Evolutionary conservation across 2,888 invertebrate genomes (phyloP).

Genomic region (Andrena minutula): DNA sequence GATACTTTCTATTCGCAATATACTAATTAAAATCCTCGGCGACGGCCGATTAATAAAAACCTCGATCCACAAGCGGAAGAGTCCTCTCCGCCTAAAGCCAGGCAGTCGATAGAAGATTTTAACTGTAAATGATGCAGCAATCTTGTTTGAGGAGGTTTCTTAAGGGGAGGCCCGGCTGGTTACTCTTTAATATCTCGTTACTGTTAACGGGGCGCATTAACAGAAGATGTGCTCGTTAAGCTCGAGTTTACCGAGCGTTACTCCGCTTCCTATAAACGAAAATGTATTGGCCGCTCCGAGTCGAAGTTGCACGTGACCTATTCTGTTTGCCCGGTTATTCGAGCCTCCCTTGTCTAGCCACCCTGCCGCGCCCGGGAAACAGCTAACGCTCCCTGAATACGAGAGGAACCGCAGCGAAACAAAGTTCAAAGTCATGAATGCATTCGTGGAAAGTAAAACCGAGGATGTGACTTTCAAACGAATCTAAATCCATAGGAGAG

Average conservation of each 20-base stretch:
- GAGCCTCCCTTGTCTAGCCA: conserved; percentile 4
- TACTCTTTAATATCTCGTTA: conserved; percentile 31
- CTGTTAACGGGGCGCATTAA: conserved; percentile 18
- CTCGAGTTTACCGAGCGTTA: conserved; percentile 8
- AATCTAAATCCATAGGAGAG: no score
- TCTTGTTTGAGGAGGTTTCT: conserved; percentile 3
- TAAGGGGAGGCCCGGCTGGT: conserved; percentile 1
- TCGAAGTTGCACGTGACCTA: conserved; percentile 26
- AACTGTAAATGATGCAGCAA: not conserved
- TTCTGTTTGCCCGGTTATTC: conserved; percentile 25
- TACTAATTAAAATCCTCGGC: not conserved
- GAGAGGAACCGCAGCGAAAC: conserved; percentile 1
- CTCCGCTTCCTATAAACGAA: conserved; percentile 19
- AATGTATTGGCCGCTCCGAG: conserved; percentile 32
- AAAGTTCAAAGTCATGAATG: conserved; percentile 1
- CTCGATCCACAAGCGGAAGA: not conserved
- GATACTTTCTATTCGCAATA: not conserved
- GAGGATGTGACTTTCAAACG: no score
- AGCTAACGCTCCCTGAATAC: conserved; percentile 14
- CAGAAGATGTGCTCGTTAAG: conserved; percentile 33
- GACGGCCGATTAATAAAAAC: not conserved
- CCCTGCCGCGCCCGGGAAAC: not conserved
- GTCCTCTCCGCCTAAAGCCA: not conserved
- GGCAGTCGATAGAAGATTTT: conserved; percentile 10
- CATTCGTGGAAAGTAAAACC: no score